Conservation (phyloP, 2,888 invertebrate genomes). For the Synergus itoensis region DNA sequence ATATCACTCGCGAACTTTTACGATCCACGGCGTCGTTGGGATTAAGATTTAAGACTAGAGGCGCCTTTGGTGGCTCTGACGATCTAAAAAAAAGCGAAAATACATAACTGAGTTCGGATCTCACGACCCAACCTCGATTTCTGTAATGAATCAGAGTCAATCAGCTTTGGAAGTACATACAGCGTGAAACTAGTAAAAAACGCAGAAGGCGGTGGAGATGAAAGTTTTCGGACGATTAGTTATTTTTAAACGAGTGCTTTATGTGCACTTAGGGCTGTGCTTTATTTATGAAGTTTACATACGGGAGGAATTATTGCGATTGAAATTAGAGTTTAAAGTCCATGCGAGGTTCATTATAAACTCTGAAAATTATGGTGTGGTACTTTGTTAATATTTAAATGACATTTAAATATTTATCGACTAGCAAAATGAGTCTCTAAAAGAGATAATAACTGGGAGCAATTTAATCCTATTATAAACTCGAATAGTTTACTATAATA, state of each 20-base stretch:
- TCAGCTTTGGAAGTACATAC: not conserved
- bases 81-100: conserved; percentile 20
- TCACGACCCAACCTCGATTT: not conserved
- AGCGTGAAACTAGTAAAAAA: not conserved
- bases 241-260: not conserved
- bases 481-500: no score
- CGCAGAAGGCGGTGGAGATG: not conserved
- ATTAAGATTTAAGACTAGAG: conserved; percentile 24
- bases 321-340: not conserved
- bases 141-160: conserved; percentile 7
- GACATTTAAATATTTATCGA: no score
- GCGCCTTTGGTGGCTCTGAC: not conserved
- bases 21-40: conserved; percentile 22
- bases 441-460: no score
- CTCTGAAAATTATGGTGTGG: no score
- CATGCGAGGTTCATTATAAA: no score
- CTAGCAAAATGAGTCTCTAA: no score
- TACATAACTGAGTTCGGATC: not conserved
- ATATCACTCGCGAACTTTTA: conserved; percentile 15
- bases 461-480: no score
- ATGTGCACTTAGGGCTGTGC: not conserved
- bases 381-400: no score
- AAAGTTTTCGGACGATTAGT: conserved; percentile 6
- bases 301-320: not conserved
- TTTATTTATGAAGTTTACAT: conserved; percentile 9